Evolutionary conservation across 2,888 invertebrate species (phyloP).

Genomic region (Synergus gifuensis): DNA sequence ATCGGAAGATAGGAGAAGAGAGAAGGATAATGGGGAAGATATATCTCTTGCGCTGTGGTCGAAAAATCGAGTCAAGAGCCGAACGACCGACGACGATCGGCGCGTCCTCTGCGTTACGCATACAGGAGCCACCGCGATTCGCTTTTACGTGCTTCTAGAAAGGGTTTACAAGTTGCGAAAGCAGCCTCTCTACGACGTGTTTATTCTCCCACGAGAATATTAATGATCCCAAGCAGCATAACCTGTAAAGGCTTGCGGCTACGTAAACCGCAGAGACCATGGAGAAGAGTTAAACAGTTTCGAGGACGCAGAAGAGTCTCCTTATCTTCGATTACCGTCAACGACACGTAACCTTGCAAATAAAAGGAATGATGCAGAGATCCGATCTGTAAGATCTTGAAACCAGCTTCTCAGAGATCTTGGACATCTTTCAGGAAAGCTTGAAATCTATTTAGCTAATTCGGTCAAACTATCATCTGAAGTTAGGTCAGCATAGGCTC

Average conservation of each 20-base stretch:
- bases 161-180: conserved; percentile 53
- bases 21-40: conserved; percentile 61
- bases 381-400: not conserved
- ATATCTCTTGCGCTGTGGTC: conserved; percentile 71
- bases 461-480: not conserved
- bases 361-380: conserved; percentile 23
- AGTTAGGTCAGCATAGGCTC: not conserved
- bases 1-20: not conserved
- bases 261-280: conserved; percentile 30
- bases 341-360: conserved; percentile 38
- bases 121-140: conserved; percentile 65
- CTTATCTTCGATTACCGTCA: conserved; percentile 37
- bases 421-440: not conserved
- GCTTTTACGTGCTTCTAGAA: conserved; percentile 63
- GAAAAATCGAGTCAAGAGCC: conserved; percentile 73
- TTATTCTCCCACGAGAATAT: conserved; percentile 57
- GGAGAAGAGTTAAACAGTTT: conserved; percentile 33
- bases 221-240: conserved; percentile 55
- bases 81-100: conserved; percentile 58
- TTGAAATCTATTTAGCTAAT: not conserved
- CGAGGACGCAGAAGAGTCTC: conserved; percentile 35
- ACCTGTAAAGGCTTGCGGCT: conserved; percentile 41
- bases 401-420: not conserved
- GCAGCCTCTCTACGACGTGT: conserved; percentile 52
- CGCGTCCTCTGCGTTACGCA: conserved; percentile 73